Evolutionary conservation across 2,888 invertebrate genomes (phyloP), one percentile per base, ranked within the genome.

Genomic region (Ashinkailepas kermadecensis): DNA sequence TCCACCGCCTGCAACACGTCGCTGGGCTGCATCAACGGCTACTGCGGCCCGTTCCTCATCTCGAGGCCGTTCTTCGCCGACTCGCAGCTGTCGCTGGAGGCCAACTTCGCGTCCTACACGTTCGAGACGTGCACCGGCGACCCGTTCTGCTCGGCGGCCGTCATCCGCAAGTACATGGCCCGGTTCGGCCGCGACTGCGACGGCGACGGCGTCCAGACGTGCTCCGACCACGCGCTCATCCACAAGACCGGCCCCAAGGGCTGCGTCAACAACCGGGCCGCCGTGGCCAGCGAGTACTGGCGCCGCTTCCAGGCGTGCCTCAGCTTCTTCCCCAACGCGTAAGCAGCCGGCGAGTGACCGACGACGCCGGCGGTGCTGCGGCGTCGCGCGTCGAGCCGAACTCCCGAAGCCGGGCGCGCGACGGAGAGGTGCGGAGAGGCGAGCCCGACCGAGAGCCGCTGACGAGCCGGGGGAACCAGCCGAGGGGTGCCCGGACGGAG

Each of bases 1-100:
- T 79, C 78, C 54, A 62, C 59, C 23, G 57, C 58, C n/a, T 81
- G 81, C 78, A 80, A 81, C 64, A 57, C 59, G 21, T 62, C 59
- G 21, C 62, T 81, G n/a, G 81, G 81, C 13, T 81, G 81, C 21
- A 56, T 80, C 13, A 80, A 64, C 65, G 78, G 78, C 62, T 79
- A 80, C 65, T 81, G 81, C 39, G 81, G 81, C 4, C 81, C 81
- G 6, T 81, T 81, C 64, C 81, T 80, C 78, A 81, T 81, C 58
- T 81, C 81, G 23, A 9, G 25, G 12, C 54, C 80, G 23, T 81
- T 81, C 79, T 81, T 54, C 78, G 15, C 15, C 67, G 82, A 83
- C 84, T 62, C 85, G 85, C 12, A 84, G 74, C 62, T 65, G n/a
- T 15, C 13, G 8, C 10, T 23, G n/a, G 79, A 79, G 79, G 23